Base-by-base conservation (phyloP, 2,888 invertebrate species). In the Cenopis cana region DNA sequence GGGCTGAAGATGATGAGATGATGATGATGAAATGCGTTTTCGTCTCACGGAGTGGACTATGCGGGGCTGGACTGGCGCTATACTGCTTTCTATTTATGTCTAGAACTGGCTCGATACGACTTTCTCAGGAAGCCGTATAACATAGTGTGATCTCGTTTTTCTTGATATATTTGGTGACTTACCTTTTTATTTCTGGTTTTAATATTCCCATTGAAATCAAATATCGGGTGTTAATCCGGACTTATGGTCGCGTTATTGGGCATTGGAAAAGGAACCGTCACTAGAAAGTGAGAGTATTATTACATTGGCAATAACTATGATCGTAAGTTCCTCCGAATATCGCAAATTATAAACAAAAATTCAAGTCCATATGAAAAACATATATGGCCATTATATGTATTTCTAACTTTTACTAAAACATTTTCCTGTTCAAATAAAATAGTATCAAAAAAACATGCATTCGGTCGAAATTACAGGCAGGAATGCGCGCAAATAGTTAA, bases 51-150 rank as follows among this genome's bases (percentile, higher is more conserved):
- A 18, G 1, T 38, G 2, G 46, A 14, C 20, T 54, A n/a, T 24
- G 1, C 24, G 4, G 4, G 36, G 20, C 65, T 11, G 36, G 33
- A 36, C 60, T 49, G 49, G 66, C 67, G 66, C 55, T 56, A 61
- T 71, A 71, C 61, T 65, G 70, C 66, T 71, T 66, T 67, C 66
- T 71, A 71, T 71, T 61, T 50, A 66, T 56, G 24, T 49, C 56
- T 55, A 70, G 46, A 67, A 67, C 71, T 49, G 61, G 71, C 54
- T 33, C 24, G 2, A 14, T 41, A 54, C 24, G 20, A 60, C 66
- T 71, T 66, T 61, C 71, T 60, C 59, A 50, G 70, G 60, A 61
- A 66, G 46, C 20, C 41, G 14, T n/a, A 60, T 66, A 52, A 61
- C 10, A 71, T 71, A 50, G 10, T 9, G 18, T 67, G 29, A 66